Conservation (phyloP, 2,113 vertebrate genomes). For the Phyllostomus hastatus region DNA sequence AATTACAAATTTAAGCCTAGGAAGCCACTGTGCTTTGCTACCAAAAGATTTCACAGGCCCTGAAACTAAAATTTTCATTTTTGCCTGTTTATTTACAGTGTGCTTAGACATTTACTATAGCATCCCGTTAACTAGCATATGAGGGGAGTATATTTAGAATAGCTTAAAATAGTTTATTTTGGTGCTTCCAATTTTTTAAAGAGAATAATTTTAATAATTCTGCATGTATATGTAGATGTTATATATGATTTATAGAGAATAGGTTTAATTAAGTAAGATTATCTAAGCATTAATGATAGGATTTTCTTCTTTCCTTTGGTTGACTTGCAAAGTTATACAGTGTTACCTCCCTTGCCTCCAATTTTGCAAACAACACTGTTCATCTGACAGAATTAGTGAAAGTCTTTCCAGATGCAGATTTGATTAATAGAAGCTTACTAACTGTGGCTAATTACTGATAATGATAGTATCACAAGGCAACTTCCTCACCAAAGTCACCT, state of each 20-base stretch:
- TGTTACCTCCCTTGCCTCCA: slow-evolving; percentile 19
- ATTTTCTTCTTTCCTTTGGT: neutral
- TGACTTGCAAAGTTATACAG: neutral
- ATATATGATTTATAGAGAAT: neutral
- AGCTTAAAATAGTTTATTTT: neutral
- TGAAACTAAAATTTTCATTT: neutral
- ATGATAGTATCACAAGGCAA: slow-evolving; percentile 69
- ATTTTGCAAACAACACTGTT: slow-evolving; percentile 50
- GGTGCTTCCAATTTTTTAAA: neutral
- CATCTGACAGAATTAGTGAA: slow-evolving; percentile 61
- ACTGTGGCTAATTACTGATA: slow-evolving; percentile 77
- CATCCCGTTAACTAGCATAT: neutral
- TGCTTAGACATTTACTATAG: neutral
- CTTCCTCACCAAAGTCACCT: slow-evolving; percentile 74
- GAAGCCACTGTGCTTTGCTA: neutral
- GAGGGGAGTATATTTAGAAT: neutral
- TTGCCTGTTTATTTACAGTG: neutral
- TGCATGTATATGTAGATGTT: neutral
- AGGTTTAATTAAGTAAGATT: neutral
- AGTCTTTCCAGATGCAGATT: slow-evolving; percentile 72
- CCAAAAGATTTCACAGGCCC: neutral
- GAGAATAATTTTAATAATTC: neutral
- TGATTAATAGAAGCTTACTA: slow-evolving; percentile 78
- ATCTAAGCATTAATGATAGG: neutral
- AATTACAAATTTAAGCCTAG: neutral